Evolutionary conservation across 2,113 vertebrate genomes (phyloP).

Genomic region (Eclectus roratus): DNA sequence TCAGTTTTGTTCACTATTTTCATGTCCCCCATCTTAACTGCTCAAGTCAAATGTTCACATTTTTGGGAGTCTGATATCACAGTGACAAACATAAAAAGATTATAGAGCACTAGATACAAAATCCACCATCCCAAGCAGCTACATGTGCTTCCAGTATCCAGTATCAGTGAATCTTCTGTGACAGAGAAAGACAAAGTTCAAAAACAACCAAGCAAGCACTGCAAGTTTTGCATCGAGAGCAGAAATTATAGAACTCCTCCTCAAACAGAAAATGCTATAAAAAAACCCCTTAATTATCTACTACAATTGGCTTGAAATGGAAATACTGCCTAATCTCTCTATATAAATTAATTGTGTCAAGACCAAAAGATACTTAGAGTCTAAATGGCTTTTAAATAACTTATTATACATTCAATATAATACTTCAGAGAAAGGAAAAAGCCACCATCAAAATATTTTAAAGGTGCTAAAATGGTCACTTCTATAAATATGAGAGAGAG

Average conservation of each 20-base stretch:
- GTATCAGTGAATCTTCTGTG: not conserved
- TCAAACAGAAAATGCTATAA: not conserved
- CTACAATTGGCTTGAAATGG: not conserved
- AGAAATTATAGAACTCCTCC: not conserved
- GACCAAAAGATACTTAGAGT: not conserved
- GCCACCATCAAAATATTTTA: not conserved
- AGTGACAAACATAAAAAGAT: not conserved
- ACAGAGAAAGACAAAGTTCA: not conserved
- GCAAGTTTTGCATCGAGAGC: not conserved
- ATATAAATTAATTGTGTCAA: not conserved
- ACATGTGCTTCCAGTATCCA: not conserved
- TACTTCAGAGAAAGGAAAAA: not conserved
- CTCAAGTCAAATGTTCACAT: not conserved
- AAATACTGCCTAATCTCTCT: not conserved
- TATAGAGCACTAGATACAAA: not conserved
- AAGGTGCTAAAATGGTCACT: not conserved
- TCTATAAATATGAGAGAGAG: not conserved
- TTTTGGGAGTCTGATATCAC: not conserved
- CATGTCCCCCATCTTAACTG: not conserved
- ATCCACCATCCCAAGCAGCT: not conserved
- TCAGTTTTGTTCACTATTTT: not conserved
- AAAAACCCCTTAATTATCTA: not conserved
- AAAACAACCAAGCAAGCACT: not conserved
- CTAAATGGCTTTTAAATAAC: not conserved
- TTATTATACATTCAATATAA: not conserved